Conservation (phyloP, 2,888 invertebrate species). For the Drosophila nr. perissopoda region DNA sequence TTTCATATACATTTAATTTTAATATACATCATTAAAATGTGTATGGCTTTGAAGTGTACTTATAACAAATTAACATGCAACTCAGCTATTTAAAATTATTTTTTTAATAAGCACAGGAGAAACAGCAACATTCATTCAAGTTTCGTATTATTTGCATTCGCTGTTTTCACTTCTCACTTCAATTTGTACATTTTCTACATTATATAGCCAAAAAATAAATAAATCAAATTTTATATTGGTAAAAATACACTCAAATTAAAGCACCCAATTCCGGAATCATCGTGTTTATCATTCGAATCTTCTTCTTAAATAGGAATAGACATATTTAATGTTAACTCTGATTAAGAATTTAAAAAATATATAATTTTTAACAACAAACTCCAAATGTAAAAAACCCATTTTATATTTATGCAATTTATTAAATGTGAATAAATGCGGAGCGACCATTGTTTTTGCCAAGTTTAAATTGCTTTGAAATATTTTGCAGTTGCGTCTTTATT, state of each 20-base stretch:
- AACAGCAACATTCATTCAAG: slow-evolving; percentile 31
- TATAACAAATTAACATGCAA: slow-evolving; percentile 62
- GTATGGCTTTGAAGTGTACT: slow-evolving; percentile 12
- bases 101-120: slow-evolving; percentile 47
- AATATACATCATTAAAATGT: neutral
- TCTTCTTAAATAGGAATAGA: neutral
- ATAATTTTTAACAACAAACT: neutral
- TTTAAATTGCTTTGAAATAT: slow-evolving; percentile 3
- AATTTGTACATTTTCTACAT: slow-evolving; percentile 20
- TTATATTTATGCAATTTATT: neutral
- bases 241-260: neutral
- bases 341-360: neutral
- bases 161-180: slow-evolving; percentile 18
- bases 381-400: neutral
- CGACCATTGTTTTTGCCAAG: neutral
- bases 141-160: neutral
- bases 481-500: neutral
- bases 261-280: too few species aligned
- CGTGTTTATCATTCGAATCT: neutral
- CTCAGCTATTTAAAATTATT: slow-evolving; percentile 58
- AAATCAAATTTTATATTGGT: neutral
- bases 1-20: neutral
- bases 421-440: neutral
- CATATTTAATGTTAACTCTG: neutral
- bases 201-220: slow-evolving; percentile 1